A percentile compares a stretch with the other conserved stretches of the same genome.
These are phyloP conservation scores for Caenorhabditis drosophilae DNA, from an alignment of 2,888 invertebrate species.

Conservation along the genomic window DNA sequence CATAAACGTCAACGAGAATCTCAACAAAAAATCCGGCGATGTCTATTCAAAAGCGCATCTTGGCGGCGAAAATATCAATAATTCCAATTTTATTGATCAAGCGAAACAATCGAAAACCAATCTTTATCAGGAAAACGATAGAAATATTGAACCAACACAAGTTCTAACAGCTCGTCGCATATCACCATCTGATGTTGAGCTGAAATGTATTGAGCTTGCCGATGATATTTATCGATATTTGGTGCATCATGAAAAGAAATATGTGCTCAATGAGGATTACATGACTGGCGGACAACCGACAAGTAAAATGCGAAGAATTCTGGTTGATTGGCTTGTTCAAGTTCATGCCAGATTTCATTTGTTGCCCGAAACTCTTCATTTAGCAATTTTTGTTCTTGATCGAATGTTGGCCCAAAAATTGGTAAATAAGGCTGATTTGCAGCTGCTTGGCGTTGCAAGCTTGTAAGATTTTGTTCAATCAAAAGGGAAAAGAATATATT, in stretches of 20 bases:
- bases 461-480: slow-evolving; percentile 77
- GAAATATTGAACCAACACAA: too few relatives aligned
- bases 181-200: slow-evolving; percentile 35
- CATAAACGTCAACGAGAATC: too few relatives aligned
- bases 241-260: slow-evolving; percentile 35
- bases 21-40: too few relatives aligned
- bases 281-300: slow-evolving; percentile 71
- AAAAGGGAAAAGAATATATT: slow-evolving; percentile 77
- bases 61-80: too few relatives aligned
- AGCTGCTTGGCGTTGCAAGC: slow-evolving; percentile 69
- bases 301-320: slow-evolving; percentile 84
- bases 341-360: slow-evolving; percentile 77
- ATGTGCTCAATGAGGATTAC: slow-evolving; percentile 26
- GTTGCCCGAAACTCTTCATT: slow-evolving; percentile 85
- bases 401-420: slow-evolving; percentile 80
- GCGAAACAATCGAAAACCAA: too few relatives aligned
- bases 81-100: too few relatives aligned
- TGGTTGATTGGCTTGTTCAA: slow-evolving; percentile 87
- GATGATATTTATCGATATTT: slow-evolving; percentile 81
- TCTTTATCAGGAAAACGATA: too few relatives aligned
- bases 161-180: too few relatives aligned
- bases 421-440: slow-evolving; percentile 44
- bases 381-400: slow-evolving; percentile 87
- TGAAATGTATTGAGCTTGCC: slow-evolving; percentile 77
- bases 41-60: too few relatives aligned